Conservation (phyloP, 2,113 vertebrate species). For the Lanius ludovicianus region DNA sequence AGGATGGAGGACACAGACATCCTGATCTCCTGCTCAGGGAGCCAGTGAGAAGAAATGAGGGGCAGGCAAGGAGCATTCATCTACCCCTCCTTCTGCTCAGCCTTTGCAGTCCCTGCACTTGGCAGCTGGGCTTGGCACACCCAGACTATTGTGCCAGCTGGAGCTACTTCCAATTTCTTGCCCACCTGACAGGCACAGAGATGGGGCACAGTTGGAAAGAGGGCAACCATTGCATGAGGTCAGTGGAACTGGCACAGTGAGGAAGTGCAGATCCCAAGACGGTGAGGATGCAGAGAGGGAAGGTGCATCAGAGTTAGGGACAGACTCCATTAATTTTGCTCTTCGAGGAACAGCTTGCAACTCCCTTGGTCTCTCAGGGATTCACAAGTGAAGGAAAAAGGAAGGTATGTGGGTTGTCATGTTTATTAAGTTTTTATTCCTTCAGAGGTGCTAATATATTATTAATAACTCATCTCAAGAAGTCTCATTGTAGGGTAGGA, state of each 20-base stretch:
- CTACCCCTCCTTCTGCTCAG: not conserved
- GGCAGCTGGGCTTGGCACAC: not conserved
- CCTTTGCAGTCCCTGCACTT: not conserved
- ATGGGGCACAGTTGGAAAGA: not conserved
- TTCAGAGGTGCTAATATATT: not conserved
- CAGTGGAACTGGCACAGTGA: not conserved
- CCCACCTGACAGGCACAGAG: not conserved
- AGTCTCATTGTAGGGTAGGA: not conserved
- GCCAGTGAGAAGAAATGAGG: rapidly evolving
- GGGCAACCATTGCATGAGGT: too few species aligned
- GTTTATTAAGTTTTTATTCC: not conserved
- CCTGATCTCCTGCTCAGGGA: not conserved
- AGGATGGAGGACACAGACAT: not conserved
- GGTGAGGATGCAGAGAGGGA: not conserved
- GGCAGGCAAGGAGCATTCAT: not conserved
- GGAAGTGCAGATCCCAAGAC: rapidly evolving
- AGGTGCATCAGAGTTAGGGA: not conserved
- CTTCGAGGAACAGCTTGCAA: not conserved
- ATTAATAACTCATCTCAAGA: not conserved
- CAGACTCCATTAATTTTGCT: not conserved
- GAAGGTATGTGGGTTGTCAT: not conserved
- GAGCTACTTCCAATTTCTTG: not conserved
- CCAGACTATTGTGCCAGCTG: not conserved
- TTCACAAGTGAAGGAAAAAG: not conserved
- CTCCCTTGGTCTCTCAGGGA: not conserved